Percentiles rank a stretch among this genome's conserved stretches.
These are phyloP conservation scores for Ecliptopera silaceata DNA, from an alignment of 2,888 invertebrate species.

Conservation along the genomic window DNA sequence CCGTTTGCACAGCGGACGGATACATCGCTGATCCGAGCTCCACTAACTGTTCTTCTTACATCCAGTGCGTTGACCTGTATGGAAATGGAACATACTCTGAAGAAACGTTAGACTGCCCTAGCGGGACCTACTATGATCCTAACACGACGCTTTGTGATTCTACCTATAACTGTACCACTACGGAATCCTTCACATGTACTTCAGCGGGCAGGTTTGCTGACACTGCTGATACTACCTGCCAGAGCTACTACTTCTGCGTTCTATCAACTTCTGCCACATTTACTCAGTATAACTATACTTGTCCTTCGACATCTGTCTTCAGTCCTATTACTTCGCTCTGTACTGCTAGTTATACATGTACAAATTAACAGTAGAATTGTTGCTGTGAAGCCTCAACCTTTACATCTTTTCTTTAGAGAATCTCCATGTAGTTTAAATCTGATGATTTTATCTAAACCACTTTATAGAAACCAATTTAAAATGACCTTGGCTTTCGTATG, in stretches of 20 bases:
- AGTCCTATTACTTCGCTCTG: conserved; percentile 61
- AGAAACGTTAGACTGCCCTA: conserved; percentile 58
- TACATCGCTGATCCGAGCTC: conserved; percentile 58
- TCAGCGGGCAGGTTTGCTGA: conserved; percentile 68
- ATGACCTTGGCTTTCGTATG: conserved; percentile 25
- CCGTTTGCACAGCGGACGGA: conserved; percentile 61
- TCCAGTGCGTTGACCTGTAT: conserved; percentile 57
- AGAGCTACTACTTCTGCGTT: conserved; percentile 68
- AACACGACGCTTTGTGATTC: conserved; percentile 63
- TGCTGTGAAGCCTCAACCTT: too few relatives aligned
- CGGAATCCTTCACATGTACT: conserved; percentile 53
- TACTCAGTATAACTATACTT: conserved; percentile 62
- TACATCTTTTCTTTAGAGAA: background rate
- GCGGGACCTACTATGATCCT: conserved; percentile 59
- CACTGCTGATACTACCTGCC: conserved; percentile 62
- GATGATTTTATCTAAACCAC: too few relatives aligned
- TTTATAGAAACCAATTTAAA: background rate
- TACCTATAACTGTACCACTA: conserved; percentile 53
- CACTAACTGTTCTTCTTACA: conserved; percentile 61
- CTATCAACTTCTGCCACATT: conserved; percentile 50
- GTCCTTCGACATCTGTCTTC: conserved; percentile 69
- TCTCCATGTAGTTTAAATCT: background rate
- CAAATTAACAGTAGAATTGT: conserved; percentile 38
- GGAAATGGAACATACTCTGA: conserved; percentile 51
- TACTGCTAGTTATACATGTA: conserved; percentile 65